phyloP scores from a whole-genome alignment of 1,140 invertebrate species.

The Drosophila auraria region DNA sequence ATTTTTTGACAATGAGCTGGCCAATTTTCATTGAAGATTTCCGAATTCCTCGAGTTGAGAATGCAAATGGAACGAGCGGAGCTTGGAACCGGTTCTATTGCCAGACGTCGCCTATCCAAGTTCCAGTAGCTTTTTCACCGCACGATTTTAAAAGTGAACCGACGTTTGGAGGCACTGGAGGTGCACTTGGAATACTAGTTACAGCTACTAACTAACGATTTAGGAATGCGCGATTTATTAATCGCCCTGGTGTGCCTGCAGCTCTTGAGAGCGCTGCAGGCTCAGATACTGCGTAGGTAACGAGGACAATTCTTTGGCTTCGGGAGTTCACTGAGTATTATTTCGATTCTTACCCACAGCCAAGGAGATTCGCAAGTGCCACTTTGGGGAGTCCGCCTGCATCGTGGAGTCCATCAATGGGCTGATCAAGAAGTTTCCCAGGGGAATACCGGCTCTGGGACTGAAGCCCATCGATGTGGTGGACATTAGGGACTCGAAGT shows the following conservation, averaged over 20 bases:
- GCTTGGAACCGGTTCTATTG: slow-evolving; percentile 32
- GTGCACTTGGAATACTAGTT: slow-evolving; percentile 17
- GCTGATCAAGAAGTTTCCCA: slow-evolving; percentile 42
- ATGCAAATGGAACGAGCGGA: slow-evolving; percentile 21
- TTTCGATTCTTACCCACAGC: slow-evolving; percentile 11
- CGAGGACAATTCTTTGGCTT: not conserved
- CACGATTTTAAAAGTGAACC: slow-evolving; percentile 15
- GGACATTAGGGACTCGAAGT: slow-evolving; percentile 47
- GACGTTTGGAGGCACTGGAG: slow-evolving; percentile 17
- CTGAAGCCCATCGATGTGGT: slow-evolving; percentile 62
- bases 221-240: slow-evolving; percentile 33
- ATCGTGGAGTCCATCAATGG: slow-evolving; percentile 53
- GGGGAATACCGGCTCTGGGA: slow-evolving; percentile 56
- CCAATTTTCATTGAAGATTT: slow-evolving; percentile 10
- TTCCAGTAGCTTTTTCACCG: slow-evolving; percentile 5
- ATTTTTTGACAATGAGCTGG: not conserved
- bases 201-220: not conserved
- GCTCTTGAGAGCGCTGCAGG: not conserved
- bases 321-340: not conserved
- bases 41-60: slow-evolving; percentile 10
- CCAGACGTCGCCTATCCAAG: not conserved
- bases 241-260: slow-evolving; percentile 9
- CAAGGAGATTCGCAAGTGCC: slow-evolving; percentile 48
- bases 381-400: slow-evolving; percentile 48
- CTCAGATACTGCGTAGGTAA: slow-evolving; percentile 52